phyloP scores from a whole-genome alignment of 2,113 vertebrate genomes.

The Solenodon paradoxus region DNA sequence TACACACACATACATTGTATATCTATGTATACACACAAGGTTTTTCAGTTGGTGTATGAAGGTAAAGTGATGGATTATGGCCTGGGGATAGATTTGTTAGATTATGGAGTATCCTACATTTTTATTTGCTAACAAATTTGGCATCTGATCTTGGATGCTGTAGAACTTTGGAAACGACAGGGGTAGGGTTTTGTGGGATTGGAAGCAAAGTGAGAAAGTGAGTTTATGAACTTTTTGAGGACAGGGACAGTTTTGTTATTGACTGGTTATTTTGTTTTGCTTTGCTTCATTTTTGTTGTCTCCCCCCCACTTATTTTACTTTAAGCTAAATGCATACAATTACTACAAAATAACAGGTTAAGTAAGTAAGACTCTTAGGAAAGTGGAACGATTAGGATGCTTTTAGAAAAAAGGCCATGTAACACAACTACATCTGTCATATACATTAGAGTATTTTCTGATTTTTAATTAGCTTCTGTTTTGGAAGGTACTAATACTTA shows the following conservation, averaged over 20 bases:
- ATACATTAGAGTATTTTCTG: neutral
- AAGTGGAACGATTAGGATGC: neutral
- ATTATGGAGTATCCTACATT: neutral
- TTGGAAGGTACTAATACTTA: neutral
- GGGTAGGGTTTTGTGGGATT: neutral
- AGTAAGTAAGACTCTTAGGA: neutral
- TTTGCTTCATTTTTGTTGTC: conserved; percentile 29
- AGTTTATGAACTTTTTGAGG: neutral
- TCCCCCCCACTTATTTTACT: neutral
- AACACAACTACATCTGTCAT: neutral
- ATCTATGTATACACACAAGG: no score
- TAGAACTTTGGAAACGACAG: neutral
- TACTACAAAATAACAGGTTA: neutral
- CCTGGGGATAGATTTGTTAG: neutral
- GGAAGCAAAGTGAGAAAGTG: neutral
- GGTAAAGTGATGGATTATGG: neutral
- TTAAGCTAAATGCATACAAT: neutral
- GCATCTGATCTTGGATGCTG: neutral
- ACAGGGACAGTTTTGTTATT: neutral
- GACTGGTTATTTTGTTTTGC: neutral
- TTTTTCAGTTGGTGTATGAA: neutral
- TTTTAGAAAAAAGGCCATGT: neutral
- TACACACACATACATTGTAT: no score
- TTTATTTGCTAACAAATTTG: neutral
- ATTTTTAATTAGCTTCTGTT: conserved; percentile 30